Base-by-base conservation (phyloP, 2,888 invertebrate genomes). In the Cerceris ruficornis region DNA sequence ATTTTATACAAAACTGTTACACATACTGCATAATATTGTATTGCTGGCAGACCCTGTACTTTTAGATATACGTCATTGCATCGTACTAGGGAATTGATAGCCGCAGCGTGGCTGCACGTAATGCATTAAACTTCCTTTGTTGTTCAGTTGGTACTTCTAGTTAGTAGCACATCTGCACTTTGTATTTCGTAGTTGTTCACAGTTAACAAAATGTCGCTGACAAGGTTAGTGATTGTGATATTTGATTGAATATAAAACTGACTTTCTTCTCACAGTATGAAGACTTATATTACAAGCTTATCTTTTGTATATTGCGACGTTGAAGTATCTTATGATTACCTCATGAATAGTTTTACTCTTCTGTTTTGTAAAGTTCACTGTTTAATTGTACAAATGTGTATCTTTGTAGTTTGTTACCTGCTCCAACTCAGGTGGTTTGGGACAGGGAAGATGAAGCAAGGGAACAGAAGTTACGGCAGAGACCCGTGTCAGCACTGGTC, bases 381-480 rank as follows among this genome's bases (percentile, higher is more conserved):
- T 41, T 17, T 41, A 43, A 7, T 7, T 8, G n/a, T 15, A 42
- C 2, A 54, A 15, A 54, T 11, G 1, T 13, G 0, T 15, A 49
- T 61, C 39, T 69, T 1, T 14, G 41, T 88, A 98, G 98, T 89
- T 93, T 98, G 80, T 92, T 99, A 77, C 98, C 98, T 58, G 95
- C 96, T 39, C 98, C 98, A 0, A 95, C 96, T 0, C 98, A 98
- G 92, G 95, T 96, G 49, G 94, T 97, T 75, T 97, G 97, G 96
- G 98, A 98, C 91, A 94, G 97, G 83, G 98, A 98, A 90, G 97
- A 98, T 92, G 98, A 98, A 89, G 94, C 95, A 62, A 93, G 94
- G 15, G 93, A 93, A 79, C 92, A 93, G 69, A 92, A 93, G 77
- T 89, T 92, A 14, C 93, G 94, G 0, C 94, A 94, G 88, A 93